Evolutionary conservation across 2,888 invertebrate genomes (phyloP), one percentile per base, ranked within the genome.

Genomic region (Nymphalis urticae): DNA sequence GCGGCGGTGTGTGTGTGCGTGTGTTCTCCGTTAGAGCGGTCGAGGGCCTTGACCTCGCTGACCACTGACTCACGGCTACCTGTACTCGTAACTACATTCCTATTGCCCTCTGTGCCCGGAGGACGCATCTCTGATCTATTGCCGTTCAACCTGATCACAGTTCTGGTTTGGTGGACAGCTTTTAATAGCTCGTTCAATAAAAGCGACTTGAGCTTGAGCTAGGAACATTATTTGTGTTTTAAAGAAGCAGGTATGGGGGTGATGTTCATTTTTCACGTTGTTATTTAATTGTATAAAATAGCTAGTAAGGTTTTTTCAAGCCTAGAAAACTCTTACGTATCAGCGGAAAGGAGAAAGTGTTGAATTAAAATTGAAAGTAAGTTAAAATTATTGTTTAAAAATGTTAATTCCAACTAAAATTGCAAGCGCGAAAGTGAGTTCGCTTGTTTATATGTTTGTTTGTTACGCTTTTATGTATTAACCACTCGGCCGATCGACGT

Each of bases 41-140:
- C 66, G 63, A 59, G 66, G 71, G 71, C 71, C 72, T 71, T 73
- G 72, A 71, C 71, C 72, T 51, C 68, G 66, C 71, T 64, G 72
- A 67, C 72, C 72, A 66, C 68, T 62, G 63, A 68, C 56, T 63
- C 62, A 64, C 68, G 53, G 19, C 64, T 63, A 54, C 63, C 68
- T 59, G 60, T 54, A 53, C 54, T 27, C 51, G 50, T 13, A 6
- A 19, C 58, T 42, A 58, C 58, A 58, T 58, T 58, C 56, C 56
- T 56, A 36, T 36, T 61, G 66, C 60, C 36, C 56, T 51, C 48
- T 13, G 13, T 13, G 42, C 42, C 42, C 17, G 42, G 62, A 48
- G 62, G 66, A 56, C 36, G 36, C 58, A 19, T 42, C 51, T 10
- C 58, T 54, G 54, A 58, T 58, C 58, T 36, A 36, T 58, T 58